phyloP scores from a whole-genome alignment of 1,140 invertebrate species.

The Bombus balteatus region DNA sequence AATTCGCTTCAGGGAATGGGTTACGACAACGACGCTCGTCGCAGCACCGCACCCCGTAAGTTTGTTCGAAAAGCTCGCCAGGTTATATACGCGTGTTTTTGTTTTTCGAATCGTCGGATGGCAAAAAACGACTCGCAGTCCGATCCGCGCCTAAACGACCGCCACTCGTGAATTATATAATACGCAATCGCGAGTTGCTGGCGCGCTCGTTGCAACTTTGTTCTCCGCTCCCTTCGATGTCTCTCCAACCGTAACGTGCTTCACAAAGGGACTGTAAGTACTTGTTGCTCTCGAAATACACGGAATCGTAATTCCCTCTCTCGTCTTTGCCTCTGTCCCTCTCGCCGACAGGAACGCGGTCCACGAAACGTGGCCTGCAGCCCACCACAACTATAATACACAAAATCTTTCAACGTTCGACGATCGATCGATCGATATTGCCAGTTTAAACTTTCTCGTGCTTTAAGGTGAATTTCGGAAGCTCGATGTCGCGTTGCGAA shows the following conservation, averaged over 20 bases:
- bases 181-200: slow-evolving; percentile 47
- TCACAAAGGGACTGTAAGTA: slow-evolving; percentile 63
- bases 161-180: slow-evolving; percentile 60
- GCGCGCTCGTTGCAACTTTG: slow-evolving; percentile 62
- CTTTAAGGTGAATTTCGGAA: neutral
- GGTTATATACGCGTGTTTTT: slow-evolving; percentile 17
- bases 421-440: neutral
- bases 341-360: neutral
- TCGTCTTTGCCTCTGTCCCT: slow-evolving; percentile 2
- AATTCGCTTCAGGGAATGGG: slow-evolving; percentile 47
- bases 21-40: slow-evolving; percentile 48
- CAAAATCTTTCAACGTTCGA: neutral
- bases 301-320: slow-evolving; percentile 64
- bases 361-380: neutral
- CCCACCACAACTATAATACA: neutral
- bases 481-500: neutral
- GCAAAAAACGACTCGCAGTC: slow-evolving; percentile 6
- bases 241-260: slow-evolving; percentile 58
- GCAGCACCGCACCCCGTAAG: slow-evolving; percentile 16
- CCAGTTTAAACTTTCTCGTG: too few species aligned
- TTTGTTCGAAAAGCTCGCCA: slow-evolving; percentile 47
- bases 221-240: slow-evolving; percentile 58
- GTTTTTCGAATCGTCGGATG: slow-evolving; percentile 40
- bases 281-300: slow-evolving; percentile 69
- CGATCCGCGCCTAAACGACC: slow-evolving; percentile 44